Base-by-base conservation (phyloP, 2,888 invertebrate genomes). In the Erannis defoliaria region DNA sequence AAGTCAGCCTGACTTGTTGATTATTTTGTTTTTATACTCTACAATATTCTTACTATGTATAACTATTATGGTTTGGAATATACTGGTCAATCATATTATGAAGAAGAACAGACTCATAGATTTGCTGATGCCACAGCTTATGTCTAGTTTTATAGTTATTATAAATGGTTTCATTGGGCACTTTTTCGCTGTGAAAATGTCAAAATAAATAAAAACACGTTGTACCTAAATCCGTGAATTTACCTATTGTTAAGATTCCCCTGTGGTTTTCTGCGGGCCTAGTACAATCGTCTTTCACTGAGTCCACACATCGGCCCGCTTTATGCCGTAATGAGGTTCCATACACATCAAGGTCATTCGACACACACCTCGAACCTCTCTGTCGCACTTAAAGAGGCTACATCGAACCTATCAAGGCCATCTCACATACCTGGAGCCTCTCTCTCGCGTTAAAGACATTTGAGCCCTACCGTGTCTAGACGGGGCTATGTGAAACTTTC, bases 271-370 rank as follows among this genome's bases (percentile, higher is more conserved):
- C 83, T 91, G 85, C 62, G 68, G 72, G 75, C 90, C 89, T 90
- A 77, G 90, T 91, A 90, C 80, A 78, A 76, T 68, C 70, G 81
- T 81, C 85, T 80, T 85, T 87, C 89, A 87, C 86, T 31, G 12
- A 18, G 46, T n/a, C 31, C 46, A 46, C 46, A 46, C 33, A 46
- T 46, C 18, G 46, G 18, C 18, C 1, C 14, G 85, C 82, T 78
- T 79, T 84, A 80, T 82, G 79, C 78, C 79, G 80, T 73, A 77
- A 80, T 78, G 73, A 77, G 81, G 81, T 84, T 84, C 84, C 84
- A 85, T 80, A 84, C 77, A 89, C 79, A 90, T 89, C 88, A 90
- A 90, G 90, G 89, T 86, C 89, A 84, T 76, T 38, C 38, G 12
- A 19, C 16, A 14, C 45, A 45, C 46, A 46, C 31, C 19, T 46